Percentiles rank a stretch among this genome's conserved stretches.
These are phyloP conservation scores for Gadopsis marmoratus DNA, from an alignment of 2,797 vertebrate species.

Conservation along the genomic window DNA sequence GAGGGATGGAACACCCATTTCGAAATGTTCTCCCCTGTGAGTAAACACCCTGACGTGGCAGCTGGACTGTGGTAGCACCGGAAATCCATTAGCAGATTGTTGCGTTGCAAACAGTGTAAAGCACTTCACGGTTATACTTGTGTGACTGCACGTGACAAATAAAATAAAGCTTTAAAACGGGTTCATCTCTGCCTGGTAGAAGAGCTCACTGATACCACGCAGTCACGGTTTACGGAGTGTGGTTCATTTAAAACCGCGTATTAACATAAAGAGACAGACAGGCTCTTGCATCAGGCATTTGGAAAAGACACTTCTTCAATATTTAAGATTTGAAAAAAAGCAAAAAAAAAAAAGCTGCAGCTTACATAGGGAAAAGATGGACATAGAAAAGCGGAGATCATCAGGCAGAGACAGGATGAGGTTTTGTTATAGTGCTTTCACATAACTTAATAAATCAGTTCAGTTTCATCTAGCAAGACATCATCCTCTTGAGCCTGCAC, in stretches of 20 bases:
- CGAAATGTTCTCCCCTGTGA: not conserved
- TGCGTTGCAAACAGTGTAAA: not conserved
- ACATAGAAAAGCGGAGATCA: not conserved
- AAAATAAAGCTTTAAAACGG: too few relatives aligned
- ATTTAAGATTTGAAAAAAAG: not conserved
- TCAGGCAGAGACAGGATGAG: not conserved
- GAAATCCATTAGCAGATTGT: not conserved
- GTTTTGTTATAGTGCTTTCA: not conserved
- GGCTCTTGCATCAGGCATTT: not conserved
- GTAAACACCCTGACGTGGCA: not conserved
- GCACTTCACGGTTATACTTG: too few relatives aligned
- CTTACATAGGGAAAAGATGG: not conserved
- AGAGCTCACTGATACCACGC: not conserved
- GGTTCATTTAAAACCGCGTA: conserved; percentile 6
- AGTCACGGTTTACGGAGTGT: conserved; percentile 2
- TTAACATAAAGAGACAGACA: conserved; percentile 14
- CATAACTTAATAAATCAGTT: not conserved
- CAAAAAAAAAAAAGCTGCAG: not conserved
- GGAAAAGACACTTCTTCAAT: not conserved
- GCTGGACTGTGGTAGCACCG: not conserved
- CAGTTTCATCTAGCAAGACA: not conserved
- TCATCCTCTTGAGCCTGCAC: not conserved
- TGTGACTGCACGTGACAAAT: too few relatives aligned
- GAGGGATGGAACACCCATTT: not conserved
- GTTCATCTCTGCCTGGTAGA: not conserved